Base-by-base conservation (phyloP, 2,888 invertebrate genomes). In the Auanema freiburgensis region DNA sequence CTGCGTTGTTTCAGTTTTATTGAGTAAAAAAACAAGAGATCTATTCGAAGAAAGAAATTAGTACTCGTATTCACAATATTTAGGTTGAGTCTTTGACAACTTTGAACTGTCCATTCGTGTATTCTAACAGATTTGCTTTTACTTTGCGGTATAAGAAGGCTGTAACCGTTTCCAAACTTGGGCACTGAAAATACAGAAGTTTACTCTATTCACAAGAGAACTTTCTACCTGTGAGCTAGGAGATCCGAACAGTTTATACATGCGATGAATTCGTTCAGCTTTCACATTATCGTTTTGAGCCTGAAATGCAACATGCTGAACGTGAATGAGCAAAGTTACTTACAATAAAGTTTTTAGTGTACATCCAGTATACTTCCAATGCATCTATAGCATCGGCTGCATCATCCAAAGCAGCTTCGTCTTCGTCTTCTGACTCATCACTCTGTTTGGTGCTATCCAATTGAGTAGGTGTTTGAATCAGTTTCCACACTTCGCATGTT, bases 331-430 rank as follows among this genome's bases (percentile, higher is more conserved):
- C 44, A 16, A 42, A 49, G 14, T 59, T 54, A 14, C 63, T 64
- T 41, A 74, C 73, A 57, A 73, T 77, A 55, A 63, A 71, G 57
- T 72, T 72, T 51, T 63, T 63, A 1, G 80, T 80, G 66, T 82
- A 82, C 53, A 63, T 63, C 82, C 82, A 82, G 66, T 77, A 82
- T 55, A 77, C 76, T 66, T 82, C 82, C 24, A 82, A 68, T 10
- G 69, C 64, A 23, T 82, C 82, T 16, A 70, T 58, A 46, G 69
- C 67, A 43, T 66, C 69, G 11, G 61, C 57, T 18, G 59, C 65
- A 12, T 71, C 68, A 51, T 71, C 74, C 6, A 65, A 60, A 14
- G 62, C 63, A 41, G 63, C 59, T n/a, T 68, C 66, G n/a, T 72
- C 71, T 40, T 66, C 67, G n/a, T 64, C 64, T 12, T 68, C 65